phyloP scores from a whole-genome alignment of 2,113 vertebrate species.

The Cinclus mexicanus region DNA sequence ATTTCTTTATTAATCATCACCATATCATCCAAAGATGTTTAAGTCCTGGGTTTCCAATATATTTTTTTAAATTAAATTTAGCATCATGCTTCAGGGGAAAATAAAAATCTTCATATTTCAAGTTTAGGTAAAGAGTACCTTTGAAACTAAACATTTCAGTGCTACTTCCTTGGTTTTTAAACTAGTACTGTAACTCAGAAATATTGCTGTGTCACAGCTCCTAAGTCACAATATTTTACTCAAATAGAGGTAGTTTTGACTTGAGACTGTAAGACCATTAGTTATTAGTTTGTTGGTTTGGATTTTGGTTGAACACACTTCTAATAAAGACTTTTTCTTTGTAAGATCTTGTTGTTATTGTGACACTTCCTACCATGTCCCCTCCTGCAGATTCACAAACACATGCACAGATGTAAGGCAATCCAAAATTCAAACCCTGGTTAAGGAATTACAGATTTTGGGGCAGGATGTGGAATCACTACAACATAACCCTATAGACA shows the following conservation, averaged over 20 bases:
- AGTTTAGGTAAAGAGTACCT: background rate
- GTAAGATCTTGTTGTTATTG: background rate
- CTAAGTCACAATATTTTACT: background rate
- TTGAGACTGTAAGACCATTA: background rate
- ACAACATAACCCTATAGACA: background rate
- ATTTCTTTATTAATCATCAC: background rate
- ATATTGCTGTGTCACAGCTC: background rate
- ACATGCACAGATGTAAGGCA: background rate
- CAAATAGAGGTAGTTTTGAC: background rate
- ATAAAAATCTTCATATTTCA: background rate
- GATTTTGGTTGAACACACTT: background rate
- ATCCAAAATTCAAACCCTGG: background rate
- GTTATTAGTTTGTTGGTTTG: background rate
- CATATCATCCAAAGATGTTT: background rate
- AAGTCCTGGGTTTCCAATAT: background rate
- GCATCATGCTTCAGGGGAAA: background rate
- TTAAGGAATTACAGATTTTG: background rate
- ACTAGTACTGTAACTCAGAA: background rate
- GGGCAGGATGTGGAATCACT: background rate
- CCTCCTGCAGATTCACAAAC: background rate
- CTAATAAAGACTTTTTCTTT: background rate
- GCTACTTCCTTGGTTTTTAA: background rate
- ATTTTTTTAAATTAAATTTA: background rate
- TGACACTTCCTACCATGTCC: background rate
- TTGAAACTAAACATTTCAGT: background rate